These are phyloP conservation scores for Tenthredo scrophulariae DNA, from an alignment of 2,888 invertebrate genomes.

Conservation along the genomic window DNA sequence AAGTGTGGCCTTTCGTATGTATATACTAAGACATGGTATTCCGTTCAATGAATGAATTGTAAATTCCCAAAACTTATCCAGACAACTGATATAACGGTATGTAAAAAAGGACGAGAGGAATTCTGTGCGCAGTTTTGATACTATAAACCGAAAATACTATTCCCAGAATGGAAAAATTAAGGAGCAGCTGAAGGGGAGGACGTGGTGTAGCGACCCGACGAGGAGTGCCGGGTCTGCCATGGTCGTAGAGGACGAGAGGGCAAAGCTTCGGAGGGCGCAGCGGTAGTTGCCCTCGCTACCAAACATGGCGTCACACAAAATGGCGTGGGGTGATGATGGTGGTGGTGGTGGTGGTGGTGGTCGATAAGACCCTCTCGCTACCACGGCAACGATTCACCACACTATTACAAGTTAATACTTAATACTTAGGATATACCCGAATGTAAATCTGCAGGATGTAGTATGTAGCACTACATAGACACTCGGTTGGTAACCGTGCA, in stretches of 20 bases:
- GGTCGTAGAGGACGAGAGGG: conserved; percentile 2
- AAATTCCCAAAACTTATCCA: not conserved
- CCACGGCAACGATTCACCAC: conserved; percentile 31
- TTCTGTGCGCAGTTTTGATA: not conserved
- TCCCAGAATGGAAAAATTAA: not conserved
- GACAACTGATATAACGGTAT: too few species aligned
- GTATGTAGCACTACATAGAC: not conserved
- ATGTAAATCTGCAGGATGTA: not conserved
- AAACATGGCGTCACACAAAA: conserved; percentile 29
- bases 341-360: conserved; percentile 12
- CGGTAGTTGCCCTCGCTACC: conserved; percentile 42
- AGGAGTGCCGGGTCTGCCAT: conserved; percentile 30
- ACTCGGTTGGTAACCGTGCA: not conserved
- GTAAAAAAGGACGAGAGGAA: not conserved
- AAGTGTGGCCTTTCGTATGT: not conserved
- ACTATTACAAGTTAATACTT: not conserved
- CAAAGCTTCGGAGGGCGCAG: conserved; percentile 32
- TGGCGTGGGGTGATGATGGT: not conserved
- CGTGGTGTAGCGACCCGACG: conserved; percentile 1
- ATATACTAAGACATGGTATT: not conserved
- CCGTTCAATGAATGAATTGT: too few species aligned
- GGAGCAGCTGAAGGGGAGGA: not conserved
- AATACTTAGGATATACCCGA: not conserved
- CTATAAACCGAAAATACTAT: not conserved
- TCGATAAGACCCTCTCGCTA: conserved; percentile 39